A percentile compares a stretch with the other conserved stretches of the same genome.
phyloP scores from a whole-genome alignment of 1,140 invertebrate genomes.

The Leptestheria dahalacensis region DNA sequence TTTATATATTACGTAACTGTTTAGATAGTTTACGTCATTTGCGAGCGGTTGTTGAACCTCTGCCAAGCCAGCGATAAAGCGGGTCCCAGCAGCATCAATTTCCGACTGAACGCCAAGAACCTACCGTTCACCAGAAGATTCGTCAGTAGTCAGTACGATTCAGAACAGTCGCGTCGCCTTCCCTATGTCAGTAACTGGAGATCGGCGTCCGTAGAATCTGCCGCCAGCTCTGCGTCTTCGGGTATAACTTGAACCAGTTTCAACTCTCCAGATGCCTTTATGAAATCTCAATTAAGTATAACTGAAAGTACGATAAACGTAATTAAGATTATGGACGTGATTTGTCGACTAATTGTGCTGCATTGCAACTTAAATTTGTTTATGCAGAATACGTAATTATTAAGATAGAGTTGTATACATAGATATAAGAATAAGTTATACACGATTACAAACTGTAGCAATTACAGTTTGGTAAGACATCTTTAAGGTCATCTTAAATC shows the following conservation, averaged over 20 bases:
- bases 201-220: neutral
- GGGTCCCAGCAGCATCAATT: slow-evolving; percentile 16
- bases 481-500: too few relatives aligned
- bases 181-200: neutral
- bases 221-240: neutral
- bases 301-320: too few relatives aligned
- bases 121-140: slow-evolving; percentile 22
- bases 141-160: slow-evolving; percentile 19
- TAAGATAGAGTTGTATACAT: too few relatives aligned
- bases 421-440: too few relatives aligned
- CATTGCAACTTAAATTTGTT: too few relatives aligned
- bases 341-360: too few relatives aligned
- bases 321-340: too few relatives aligned
- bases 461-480: too few relatives aligned
- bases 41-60: slow-evolving; percentile 54
- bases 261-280: too few relatives aligned
- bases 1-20: slow-evolving; percentile 19
- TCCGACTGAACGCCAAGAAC: slow-evolving; percentile 17
- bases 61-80: slow-evolving; percentile 29
- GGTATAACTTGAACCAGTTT: neutral
- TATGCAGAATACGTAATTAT: too few relatives aligned
- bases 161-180: slow-evolving; percentile 16
- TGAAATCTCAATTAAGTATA: too few relatives aligned
- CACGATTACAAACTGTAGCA: too few relatives aligned
- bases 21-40: slow-evolving; percentile 56